These are phyloP conservation scores for Epinotia nisella DNA, from an alignment of 2,888 invertebrate genomes.

Conservation along the genomic window DNA sequence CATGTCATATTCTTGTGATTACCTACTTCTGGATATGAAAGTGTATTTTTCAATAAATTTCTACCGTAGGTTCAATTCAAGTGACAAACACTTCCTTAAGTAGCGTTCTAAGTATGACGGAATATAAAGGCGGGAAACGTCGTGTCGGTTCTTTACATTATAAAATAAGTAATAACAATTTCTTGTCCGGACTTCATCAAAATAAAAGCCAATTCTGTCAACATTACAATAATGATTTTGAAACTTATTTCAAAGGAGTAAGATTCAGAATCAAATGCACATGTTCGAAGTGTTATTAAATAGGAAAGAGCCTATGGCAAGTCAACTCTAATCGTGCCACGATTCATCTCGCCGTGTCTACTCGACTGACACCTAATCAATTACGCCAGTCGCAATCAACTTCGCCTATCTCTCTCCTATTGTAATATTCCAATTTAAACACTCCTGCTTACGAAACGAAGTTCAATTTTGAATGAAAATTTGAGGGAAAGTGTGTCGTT, in stretches of 20 bases:
- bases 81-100: not conserved
- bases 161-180: not conserved
- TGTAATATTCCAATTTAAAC: not conserved
- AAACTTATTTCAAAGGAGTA: not conserved
- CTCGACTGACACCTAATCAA: slow-evolving; percentile 39
- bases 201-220: not conserved
- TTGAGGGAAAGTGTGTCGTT: not conserved
- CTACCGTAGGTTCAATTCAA: too few species aligned
- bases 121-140: not conserved
- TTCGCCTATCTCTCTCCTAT: slow-evolving; percentile 1
- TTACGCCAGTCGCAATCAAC: slow-evolving; percentile 26
- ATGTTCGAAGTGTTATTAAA: not conserved
- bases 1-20: too few species aligned
- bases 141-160: not conserved
- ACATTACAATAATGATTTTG: not conserved
- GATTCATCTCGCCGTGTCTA: slow-evolving; percentile 36
- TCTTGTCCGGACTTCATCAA: not conserved
- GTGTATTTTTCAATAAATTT: too few species aligned
- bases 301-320: slow-evolving; percentile 30
- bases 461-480: not conserved
- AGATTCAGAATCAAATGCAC: not conserved
- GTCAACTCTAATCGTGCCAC: slow-evolving; percentile 38
- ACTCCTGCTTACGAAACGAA: not conserved
- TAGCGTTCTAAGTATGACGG: not conserved
- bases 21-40: too few species aligned